These are phyloP conservation scores for Strix uralensis DNA, from an alignment of 2,113 vertebrate species.

Conservation along the genomic window DNA sequence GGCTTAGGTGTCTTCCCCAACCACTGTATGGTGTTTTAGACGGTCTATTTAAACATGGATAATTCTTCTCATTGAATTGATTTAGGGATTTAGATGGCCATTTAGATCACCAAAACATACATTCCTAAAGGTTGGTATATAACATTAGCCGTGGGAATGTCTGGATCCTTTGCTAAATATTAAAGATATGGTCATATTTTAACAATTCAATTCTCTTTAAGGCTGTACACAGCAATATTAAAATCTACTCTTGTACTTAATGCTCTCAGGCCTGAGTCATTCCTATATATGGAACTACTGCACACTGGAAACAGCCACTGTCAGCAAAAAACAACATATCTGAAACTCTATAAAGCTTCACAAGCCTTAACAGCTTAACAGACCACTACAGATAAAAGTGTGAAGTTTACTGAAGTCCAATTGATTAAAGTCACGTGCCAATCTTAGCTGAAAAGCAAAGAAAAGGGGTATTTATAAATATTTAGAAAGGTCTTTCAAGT, in stretches of 20 bases:
- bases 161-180: neutral
- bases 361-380: conserved; percentile 15
- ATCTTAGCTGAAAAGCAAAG: conserved; percentile 19
- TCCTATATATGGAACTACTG: neutral
- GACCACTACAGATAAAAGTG: neutral
- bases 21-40: neutral
- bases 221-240: neutral
- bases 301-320: neutral
- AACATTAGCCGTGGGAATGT: neutral
- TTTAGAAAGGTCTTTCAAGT: conserved; percentile 24
- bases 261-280: neutral
- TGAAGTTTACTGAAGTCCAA: conserved; percentile 38
- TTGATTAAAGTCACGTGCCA: conserved; percentile 32
- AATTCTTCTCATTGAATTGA: neutral
- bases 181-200: neutral
- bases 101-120: neutral
- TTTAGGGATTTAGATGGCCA: neutral
- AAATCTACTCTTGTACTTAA: neutral
- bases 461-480: conserved; percentile 35
- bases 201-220: neutral
- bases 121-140: neutral
- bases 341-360: conserved; percentile 12
- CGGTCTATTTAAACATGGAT: neutral
- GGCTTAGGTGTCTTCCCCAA: neutral
- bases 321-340: conserved; percentile 4